Percentiles rank a stretch among this genome's conserved stretches.
Conservation (phyloP, 1,140 invertebrate species). For the Centruroides sculpturatus region DNA sequence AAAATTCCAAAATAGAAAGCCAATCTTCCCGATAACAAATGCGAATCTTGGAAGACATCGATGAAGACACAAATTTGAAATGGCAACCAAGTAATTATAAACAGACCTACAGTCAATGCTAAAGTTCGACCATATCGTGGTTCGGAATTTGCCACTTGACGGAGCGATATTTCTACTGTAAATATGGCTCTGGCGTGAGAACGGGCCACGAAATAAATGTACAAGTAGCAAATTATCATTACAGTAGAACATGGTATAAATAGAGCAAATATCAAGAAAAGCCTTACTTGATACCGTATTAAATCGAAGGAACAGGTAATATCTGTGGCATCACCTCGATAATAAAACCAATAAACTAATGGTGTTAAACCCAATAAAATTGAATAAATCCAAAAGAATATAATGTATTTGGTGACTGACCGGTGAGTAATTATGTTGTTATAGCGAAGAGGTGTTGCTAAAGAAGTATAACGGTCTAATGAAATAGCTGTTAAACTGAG, state of each 20-base stretch:
- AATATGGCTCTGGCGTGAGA: conserved; percentile 48
- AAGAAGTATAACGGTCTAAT: conserved; percentile 45
- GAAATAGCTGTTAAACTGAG: conserved; percentile 47
- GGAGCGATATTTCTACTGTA: conserved; percentile 40
- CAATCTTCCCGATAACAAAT: conserved; percentile 32
- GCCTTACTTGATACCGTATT: neutral
- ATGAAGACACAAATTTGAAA: conserved; percentile 31
- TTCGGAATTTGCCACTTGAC: conserved; percentile 21
- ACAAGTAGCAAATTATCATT: conserved; percentile 45
- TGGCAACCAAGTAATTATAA: conserved; percentile 46
- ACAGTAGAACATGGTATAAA: conserved; percentile 41
- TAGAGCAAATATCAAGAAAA: conserved; percentile 15
- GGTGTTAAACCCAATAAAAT: conserved; percentile 39
- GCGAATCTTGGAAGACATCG: conserved; percentile 24
- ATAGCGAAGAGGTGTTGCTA: conserved; percentile 43
- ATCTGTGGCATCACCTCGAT: conserved; percentile 27
- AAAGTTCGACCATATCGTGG: conserved; percentile 44
- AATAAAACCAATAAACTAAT: no score
- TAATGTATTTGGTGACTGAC: conserved; percentile 41
- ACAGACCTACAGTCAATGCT: conserved; percentile 45
- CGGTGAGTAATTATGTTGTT: conserved; percentile 44
- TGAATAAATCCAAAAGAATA: conserved; percentile 44
- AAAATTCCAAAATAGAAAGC: conserved; percentile 40
- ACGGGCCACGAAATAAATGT: conserved; percentile 47
- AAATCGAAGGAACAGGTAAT: conserved; percentile 4